Base-by-base conservation (phyloP, 2,797 vertebrate genomes). In the Eulemur rubriventer region DNA sequence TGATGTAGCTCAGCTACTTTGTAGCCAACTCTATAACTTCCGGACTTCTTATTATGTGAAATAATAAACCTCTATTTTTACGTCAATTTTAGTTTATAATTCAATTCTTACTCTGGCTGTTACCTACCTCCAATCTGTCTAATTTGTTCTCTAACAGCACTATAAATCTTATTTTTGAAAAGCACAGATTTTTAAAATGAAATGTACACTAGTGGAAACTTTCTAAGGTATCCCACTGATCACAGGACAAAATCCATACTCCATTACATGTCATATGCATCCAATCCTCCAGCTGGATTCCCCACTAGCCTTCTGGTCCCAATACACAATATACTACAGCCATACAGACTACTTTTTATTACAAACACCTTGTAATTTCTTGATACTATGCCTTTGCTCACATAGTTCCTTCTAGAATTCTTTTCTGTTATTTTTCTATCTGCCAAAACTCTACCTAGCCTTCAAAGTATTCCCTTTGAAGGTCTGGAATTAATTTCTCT, bases 11-110 rank as follows among this genome's bases (percentile, higher is more conserved):
- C n/a, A 81, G 33, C 35, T 87, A 50, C 55, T 86, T 89, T 92
- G 78, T 73, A 94, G 89, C 6, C 57, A 90, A 79, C 65, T 55
- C 55, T 89, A 18, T 94, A 92, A 94, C 33, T 83, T 94, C 22
- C 57, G 89, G 63, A 79, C 55, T 73, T 92, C 69, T 63, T 94
- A 22, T 80, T 80, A 89, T 43, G 7, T 86, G 67, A 91, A 93
- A 63, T 80, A 92, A 89, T 46, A 79, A 78, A 80, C 1, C 6
- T 30, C 61, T 52, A 91, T 38, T 81, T 90, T 87, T 52, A 63
- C 41, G 38, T 9, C 24, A 76, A 59, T 65, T 85, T 85, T 72
- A 97, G 52, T 41, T 89, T 33, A 73, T 67, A 95, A 94, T 26
- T 76, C 41, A 89, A 33, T 20, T 73, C 28, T 76, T 50, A 35